A percentile compares a stretch with the other conserved stretches of the same genome.
phyloP scores from a whole-genome alignment of 2,888 invertebrate genomes.

The Scaptomyza cyrtandrae region DNA sequence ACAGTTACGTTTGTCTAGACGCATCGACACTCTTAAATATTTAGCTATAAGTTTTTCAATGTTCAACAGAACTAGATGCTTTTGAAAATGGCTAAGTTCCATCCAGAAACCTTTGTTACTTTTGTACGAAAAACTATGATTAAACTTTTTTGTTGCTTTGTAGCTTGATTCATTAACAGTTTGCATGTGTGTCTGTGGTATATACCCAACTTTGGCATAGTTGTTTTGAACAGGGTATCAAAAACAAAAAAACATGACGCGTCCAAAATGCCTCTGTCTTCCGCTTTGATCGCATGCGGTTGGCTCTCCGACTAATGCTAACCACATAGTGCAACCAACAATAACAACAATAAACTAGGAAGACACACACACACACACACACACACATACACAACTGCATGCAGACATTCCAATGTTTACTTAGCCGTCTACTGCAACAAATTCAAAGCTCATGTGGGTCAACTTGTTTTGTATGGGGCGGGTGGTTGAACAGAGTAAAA shows the following conservation, averaged over 20 bases:
- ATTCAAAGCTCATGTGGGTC: constrained; percentile 32
- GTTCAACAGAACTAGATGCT: neutral
- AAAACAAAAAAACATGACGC: constrained; percentile 40
- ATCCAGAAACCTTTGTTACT: neutral
- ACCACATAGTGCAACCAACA: constrained; percentile 51
- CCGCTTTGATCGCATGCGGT: constrained; percentile 53
- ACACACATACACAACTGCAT: constrained; percentile 16
- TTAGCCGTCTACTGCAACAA: constrained; percentile 55
- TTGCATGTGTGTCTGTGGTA: neutral
- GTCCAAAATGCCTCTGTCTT: constrained; percentile 53
- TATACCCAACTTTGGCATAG: neutral
- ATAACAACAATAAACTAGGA: constrained; percentile 47
- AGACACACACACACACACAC: constrained; percentile 13
- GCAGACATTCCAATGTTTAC: constrained; percentile 43
- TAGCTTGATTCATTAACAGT: neutral
- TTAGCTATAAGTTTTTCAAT: neutral
- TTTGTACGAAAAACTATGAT: too few species aligned
- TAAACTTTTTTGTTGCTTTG: too few species aligned
- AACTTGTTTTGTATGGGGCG: neutral
- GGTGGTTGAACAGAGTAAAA: neutral
- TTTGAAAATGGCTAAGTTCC: neutral
- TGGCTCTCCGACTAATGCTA: constrained; percentile 52
- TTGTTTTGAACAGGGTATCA: constrained; percentile 17
- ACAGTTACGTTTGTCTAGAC: neutral
- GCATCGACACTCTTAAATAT: neutral